Conservation (phyloP, 2,888 invertebrate species). For the Drosophila fulvimacula region DNA sequence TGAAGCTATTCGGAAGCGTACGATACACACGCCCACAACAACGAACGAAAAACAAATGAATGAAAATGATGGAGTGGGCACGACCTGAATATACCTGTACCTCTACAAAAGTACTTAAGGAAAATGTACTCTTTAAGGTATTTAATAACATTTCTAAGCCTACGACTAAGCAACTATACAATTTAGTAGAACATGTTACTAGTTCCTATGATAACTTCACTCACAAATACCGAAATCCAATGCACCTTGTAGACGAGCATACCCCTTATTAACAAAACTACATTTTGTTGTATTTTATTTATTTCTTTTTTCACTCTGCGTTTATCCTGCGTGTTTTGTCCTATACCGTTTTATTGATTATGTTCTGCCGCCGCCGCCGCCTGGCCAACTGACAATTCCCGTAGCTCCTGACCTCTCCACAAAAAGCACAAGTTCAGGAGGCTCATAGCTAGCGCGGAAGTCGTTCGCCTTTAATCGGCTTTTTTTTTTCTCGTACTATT, state of each 20-base stretch:
- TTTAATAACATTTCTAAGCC: neutral
- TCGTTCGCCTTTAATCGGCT: slow-evolving; percentile 58
- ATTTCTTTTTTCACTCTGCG: slow-evolving; percentile 26
- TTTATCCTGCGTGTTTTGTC: slow-evolving; percentile 59
- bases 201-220: too few species aligned
- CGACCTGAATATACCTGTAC: slow-evolving; percentile 1
- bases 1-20: slow-evolving; percentile 16
- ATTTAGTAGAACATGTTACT: neutral
- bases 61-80: neutral
- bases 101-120: neutral
- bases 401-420: slow-evolving; percentile 24
- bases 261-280: slow-evolving; percentile 9
- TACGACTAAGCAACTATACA: neutral
- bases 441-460: slow-evolving; percentile 43
- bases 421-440: slow-evolving; percentile 12
- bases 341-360: slow-evolving; percentile 71
- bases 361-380: slow-evolving; percentile 35
- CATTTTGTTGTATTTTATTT: slow-evolving; percentile 30
- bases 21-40: slow-evolving; percentile 21
- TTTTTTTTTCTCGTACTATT: slow-evolving; percentile 12
- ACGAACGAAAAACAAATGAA: slow-evolving; percentile 14
- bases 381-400: slow-evolving; percentile 50
- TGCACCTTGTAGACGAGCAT: neutral
- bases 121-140: neutral
- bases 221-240: too few species aligned